Conservation (phyloP, 2,113 vertebrate genomes). For the Elanus axillaris region DNA sequence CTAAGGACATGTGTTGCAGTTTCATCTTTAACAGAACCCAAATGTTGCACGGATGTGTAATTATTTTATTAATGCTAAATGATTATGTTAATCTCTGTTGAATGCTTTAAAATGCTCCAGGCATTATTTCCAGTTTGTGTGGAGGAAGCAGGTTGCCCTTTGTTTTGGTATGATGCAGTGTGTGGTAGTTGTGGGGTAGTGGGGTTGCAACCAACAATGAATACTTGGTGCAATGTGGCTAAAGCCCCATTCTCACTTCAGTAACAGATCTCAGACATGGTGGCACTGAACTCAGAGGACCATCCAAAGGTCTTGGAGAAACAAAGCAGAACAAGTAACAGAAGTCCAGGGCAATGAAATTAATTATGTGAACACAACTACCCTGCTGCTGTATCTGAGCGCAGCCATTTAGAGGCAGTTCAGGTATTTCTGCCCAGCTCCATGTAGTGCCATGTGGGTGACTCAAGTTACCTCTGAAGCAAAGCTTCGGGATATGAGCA, state of each 20-base stretch:
- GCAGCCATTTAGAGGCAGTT: not conserved
- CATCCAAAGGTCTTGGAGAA: not conserved
- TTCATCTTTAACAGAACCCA: not conserved
- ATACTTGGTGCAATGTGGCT: accelerated
- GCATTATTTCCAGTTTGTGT: not conserved
- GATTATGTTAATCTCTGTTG: not conserved
- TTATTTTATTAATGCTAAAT: not conserved
- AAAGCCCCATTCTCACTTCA: accelerated
- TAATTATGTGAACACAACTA: not conserved
- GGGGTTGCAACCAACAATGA: not conserved
- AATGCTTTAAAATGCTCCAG: not conserved
- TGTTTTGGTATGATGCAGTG: accelerated
- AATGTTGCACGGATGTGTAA: not conserved
- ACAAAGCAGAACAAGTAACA: not conserved
- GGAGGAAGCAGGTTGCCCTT: not conserved
- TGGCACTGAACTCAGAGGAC: not conserved
- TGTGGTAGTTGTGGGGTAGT: not conserved
- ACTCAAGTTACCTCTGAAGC: not conserved
- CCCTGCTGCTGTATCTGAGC: not conserved
- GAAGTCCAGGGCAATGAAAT: not conserved
- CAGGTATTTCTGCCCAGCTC: not conserved
- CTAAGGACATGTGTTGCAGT: accelerated
- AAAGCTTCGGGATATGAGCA: not conserved
- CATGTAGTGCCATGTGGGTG: not conserved
- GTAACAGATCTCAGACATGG: not conserved